Evolutionary conservation across 2,113 vertebrate genomes (phyloP), one percentile per base, ranked within the genome.

Genomic region (Leptosomus discolor): DNA sequence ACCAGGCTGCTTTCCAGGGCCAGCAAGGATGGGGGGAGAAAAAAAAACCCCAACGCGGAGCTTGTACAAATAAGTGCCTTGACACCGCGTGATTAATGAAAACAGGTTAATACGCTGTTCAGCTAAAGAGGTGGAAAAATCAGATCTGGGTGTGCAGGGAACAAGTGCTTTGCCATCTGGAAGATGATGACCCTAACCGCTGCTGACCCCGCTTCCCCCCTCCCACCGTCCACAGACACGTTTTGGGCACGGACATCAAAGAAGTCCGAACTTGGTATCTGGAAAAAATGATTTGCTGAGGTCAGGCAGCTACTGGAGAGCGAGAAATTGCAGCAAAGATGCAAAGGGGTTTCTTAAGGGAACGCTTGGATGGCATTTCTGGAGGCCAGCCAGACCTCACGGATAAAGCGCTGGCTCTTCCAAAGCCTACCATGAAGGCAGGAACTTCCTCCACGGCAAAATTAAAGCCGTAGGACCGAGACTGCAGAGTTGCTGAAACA

Each of bases 91-190:
- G 78, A 94, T 83, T 90, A 90, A 95, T 73, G 78, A 37, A 61
- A 90, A 90, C 50, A 73, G 70, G 73, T 76, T 65, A 39, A 74
- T 9, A 77, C 3, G 21, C 29, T 23, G 51, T 15, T 8, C 53
- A 88, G 57, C 0, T 1, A 45, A 80, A 85, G 74, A 76, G 58
- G 90, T 65, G 70, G 85, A 61, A 88, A 88, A 88, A 92, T 79
- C 63, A 50, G 70, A 32, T 46, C 45, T 43, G 88, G 75, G 43
- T 27, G 70, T 5, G 48, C 11, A 1, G 61, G 45, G 73, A 92
- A 77, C 63, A 92, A 93, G 71, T 21, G 85, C 43, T 92, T 63
- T 73, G 71, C 92, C 96, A 94, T 90, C 85, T 97, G 92, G 95
- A 90, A 88, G 90, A 67, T 3, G 88, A 61, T 20, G 81, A 93